These are phyloP conservation scores for Pissodes strobi DNA, from an alignment of 1,140 invertebrate genomes.

Conservation along the genomic window DNA sequence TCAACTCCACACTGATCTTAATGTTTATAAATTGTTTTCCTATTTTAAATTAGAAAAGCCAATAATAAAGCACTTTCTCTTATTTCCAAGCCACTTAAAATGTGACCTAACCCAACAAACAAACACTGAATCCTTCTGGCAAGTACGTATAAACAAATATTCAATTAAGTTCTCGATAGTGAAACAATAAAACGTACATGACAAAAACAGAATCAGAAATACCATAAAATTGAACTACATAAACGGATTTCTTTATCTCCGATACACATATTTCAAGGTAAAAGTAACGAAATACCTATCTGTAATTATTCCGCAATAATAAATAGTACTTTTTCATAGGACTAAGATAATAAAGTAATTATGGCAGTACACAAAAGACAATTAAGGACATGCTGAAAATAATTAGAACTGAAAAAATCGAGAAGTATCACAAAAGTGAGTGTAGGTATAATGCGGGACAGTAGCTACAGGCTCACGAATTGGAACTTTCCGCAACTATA, in stretches of 20 bases:
- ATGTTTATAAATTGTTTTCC: too few species aligned
- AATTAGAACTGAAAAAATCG: not conserved
- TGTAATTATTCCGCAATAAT: conserved; percentile 16
- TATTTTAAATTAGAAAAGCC: too few species aligned
- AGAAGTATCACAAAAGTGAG: conserved; percentile 13
- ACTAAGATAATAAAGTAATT: conserved; percentile 18
- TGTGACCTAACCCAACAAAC: too few species aligned
- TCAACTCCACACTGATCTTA: too few species aligned
- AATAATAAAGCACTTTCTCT: too few species aligned
- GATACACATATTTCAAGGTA: conserved; percentile 12
- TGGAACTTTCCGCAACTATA: not conserved
- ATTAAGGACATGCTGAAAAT: conserved; percentile 1
- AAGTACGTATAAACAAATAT: conserved; percentile 2
- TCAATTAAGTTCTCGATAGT: not conserved
- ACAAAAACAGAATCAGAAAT: not conserved
- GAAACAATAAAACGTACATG: conserved; percentile 1
- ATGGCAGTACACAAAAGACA: conserved; percentile 6
- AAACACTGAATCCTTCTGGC: too few species aligned
- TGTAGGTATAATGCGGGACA: conserved; percentile 3
- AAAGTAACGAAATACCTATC: conserved; percentile 16
- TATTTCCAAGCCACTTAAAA: too few species aligned
- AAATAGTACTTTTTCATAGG: not conserved
- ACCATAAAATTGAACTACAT: not conserved
- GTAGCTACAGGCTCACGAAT: not conserved
- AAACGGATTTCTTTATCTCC: conserved; percentile 10